Conservation (phyloP, 2,113 vertebrate species). For the Ardeotis arabs region DNA sequence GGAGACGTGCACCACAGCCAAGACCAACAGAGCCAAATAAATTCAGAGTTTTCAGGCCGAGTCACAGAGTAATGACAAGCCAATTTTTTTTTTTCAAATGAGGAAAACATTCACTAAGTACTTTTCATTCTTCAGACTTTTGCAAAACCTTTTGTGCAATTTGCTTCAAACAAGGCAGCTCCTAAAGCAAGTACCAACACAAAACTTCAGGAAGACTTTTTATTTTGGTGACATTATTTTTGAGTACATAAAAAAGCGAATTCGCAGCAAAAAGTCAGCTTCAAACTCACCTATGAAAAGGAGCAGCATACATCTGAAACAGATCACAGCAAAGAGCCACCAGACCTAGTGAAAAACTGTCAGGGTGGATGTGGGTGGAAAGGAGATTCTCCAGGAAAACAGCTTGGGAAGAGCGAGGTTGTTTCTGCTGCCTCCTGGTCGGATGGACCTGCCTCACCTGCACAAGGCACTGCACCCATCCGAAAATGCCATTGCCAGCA, state of each 20-base stretch:
- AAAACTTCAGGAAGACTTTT: neutral
- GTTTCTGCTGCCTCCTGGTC: neutral
- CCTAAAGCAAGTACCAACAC: neutral
- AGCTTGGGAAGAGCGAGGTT: neutral
- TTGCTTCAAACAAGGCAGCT: neutral
- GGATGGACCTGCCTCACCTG: fast-evolving
- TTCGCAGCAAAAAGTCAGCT: neutral
- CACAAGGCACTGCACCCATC: fast-evolving
- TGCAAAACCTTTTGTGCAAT: neutral
- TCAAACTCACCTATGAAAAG: neutral
- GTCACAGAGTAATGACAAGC: neutral
- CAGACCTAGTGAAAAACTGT: neutral
- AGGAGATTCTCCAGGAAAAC: neutral
- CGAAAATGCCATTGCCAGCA: neutral
- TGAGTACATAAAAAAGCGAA: neutral
- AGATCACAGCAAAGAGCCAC: neutral
- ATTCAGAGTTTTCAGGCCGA: constrained; percentile 1
- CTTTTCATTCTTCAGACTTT: constrained; percentile 4
- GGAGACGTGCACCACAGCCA: fast-evolving
- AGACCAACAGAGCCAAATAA: constrained; percentile 40
- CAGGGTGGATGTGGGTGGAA: neutral
- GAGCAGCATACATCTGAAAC: neutral
- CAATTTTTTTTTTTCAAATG: neutral
- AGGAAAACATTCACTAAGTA: constrained; percentile 18
- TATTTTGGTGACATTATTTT: neutral